Conservation (phyloP, 1,140 invertebrate genomes). For the Leptonema lineaticorne region DNA sequence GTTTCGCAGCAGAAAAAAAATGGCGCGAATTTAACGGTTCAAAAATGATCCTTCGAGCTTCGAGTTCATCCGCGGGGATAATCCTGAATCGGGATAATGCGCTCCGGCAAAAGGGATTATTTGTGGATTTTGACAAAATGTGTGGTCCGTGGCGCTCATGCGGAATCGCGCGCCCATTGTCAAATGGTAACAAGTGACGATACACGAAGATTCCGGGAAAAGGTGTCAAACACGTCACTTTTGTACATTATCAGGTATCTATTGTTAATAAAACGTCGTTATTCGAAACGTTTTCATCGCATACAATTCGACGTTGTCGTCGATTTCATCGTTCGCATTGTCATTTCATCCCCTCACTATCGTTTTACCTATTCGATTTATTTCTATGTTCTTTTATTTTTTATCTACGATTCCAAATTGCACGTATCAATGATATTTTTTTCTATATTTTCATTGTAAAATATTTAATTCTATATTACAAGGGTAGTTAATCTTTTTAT, state of each 20-base stretch:
- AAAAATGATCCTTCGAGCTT: background rate
- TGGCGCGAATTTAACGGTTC: too few species aligned
- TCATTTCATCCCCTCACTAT: background rate
- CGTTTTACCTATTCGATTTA: too few species aligned
- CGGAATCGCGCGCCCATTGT: conserved; percentile 5
- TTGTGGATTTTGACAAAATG: conserved; percentile 21
- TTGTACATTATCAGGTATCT: background rate
- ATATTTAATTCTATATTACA: too few species aligned
- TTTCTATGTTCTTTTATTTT: too few species aligned
- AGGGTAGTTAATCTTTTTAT: too few species aligned
- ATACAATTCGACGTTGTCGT: background rate
- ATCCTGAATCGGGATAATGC: conserved; percentile 17
- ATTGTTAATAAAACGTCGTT: too few species aligned
- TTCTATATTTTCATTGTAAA: too few species aligned
- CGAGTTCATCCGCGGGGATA: background rate
- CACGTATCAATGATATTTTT: too few species aligned
- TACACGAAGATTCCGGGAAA: conserved; percentile 5
- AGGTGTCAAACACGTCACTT: conserved; percentile 1
- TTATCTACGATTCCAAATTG: too few species aligned
- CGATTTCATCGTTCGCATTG: background rate
- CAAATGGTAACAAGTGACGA: conserved; percentile 11
- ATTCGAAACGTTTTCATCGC: background rate
- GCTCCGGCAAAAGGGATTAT: conserved; percentile 22
- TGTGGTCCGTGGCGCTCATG: conserved; percentile 14
- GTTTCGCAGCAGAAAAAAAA: background rate